A percentile compares a stretch with the other conserved stretches of the same genome.
phyloP scores from a whole-genome alignment of 2,113 vertebrate species.

The Neofelis nebulosa region DNA sequence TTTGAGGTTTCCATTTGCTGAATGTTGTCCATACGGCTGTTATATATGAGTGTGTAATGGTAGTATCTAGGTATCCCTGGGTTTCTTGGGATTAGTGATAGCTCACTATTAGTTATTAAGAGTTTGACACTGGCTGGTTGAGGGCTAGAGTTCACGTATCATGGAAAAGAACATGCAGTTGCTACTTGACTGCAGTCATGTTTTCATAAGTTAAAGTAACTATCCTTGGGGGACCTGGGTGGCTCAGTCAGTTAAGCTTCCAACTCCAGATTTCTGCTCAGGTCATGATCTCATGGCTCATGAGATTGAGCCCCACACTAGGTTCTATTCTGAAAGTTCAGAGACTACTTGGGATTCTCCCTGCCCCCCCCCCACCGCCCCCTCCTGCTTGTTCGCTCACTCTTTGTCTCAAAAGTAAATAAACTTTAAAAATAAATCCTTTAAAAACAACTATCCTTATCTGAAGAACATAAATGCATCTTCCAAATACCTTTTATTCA shows the following conservation, averaged over 20 bases:
- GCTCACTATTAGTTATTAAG: background rate
- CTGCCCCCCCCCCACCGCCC: too few relatives aligned
- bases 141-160: background rate
- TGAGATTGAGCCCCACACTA: too few relatives aligned
- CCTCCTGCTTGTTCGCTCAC: too few relatives aligned
- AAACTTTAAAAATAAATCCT: too few relatives aligned
- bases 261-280: too few relatives aligned
- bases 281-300: too few relatives aligned
- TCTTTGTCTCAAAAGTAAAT: too few relatives aligned
- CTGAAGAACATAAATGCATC: background rate
- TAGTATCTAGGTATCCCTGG: background rate
- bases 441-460: background rate
- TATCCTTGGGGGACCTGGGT: background rate
- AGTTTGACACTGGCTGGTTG: background rate
- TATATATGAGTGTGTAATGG: background rate
- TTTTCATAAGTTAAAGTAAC: background rate
- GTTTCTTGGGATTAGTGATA: background rate
- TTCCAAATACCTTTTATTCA: background rate
- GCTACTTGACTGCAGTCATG: background rate
- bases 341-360: too few relatives aligned
- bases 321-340: too few relatives aligned
- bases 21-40: background rate
- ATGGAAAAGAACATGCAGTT: background rate
- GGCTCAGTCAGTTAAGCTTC: too few relatives aligned
- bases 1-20: background rate